Evolutionary conservation across 2,888 invertebrate genomes (phyloP), one percentile per base, ranked within the genome.

Genomic region (Emmelina monodactyla): DNA sequence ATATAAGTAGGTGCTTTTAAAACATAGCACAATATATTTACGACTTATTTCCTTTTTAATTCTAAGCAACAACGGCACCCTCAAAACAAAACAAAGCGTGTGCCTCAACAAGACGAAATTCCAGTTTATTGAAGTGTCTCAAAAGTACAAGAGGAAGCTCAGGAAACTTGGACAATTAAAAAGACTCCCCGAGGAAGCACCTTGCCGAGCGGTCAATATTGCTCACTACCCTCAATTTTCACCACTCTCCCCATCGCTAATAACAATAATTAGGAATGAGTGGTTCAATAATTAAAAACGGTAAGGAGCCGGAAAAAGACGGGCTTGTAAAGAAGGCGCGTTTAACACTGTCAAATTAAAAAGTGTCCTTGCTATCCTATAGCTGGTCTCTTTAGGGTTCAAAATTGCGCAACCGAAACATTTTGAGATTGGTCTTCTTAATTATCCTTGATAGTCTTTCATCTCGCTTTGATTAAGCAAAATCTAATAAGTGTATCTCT

Each of bases 221-320:
- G 57, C 70, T 63, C 52, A 69, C 73, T n/a, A 66, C 78, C 78
- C 78, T 76, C 76, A 78, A 78, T 78, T 75, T 78, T 73, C 78
- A 72, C 73, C 78, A 72, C 75, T 73, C 65, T 58, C 78, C 73
- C 75, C 62, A 58, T 58, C 69, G 71, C 80, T 81, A 80, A 80
- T 81, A 81, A 81, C 78, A 80, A 81, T 81, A 81, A 81, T 81
- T 81, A 81, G 81, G 68, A 80, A 81, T 81, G 81, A 81, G 81
- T 81, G 81, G 80, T 80, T 79, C 81, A 75, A 80, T 81, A 81
- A 81, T 81, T 81, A 81, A 81, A 81, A 81, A 81, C 81, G 81
- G 80, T 79, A 69, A 78, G 73, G 75, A 70, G 70, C 68, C 63
- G 59, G 62, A 61, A 69, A 72, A 73, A 73, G 70, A 64, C 68